Evolutionary conservation across 1,140 invertebrate species (phyloP).

Genomic region (Zaprionus capensis): DNA sequence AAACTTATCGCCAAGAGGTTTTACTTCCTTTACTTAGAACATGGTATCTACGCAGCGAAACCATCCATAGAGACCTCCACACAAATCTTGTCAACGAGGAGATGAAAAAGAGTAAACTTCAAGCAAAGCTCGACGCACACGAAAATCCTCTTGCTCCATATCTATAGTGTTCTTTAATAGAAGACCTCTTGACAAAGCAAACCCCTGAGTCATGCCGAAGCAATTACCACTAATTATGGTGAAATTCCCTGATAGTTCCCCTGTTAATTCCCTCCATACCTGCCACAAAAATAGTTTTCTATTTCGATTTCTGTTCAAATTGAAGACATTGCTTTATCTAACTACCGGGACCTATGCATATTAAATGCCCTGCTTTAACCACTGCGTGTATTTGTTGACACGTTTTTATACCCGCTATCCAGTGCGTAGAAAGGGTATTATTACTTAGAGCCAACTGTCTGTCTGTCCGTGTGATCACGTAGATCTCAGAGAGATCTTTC

Average conservation of each 20-base stretch:
- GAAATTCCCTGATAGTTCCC: neutral
- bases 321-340: neutral
- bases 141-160: neutral
- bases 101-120: too few relatives aligned
- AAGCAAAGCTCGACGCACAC: too few relatives aligned
- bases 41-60: too few relatives aligned
- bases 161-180: neutral
- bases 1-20: neutral
- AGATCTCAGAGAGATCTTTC: too few relatives aligned
- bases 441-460: neutral
- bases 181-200: neutral
- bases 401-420: neutral
- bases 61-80: too few relatives aligned
- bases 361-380: neutral
- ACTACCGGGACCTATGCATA: neutral
- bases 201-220: neutral
- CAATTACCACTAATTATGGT: slow-evolving; percentile 2
- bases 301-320: neutral
- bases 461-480: too few relatives aligned
- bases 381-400: neutral
- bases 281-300: neutral
- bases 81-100: too few relatives aligned
- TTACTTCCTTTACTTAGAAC: neutral
- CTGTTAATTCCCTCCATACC: neutral
- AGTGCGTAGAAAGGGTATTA: neutral